Evolutionary conservation across 2,113 vertebrate genomes (phyloP), one percentile per base, ranked within the genome.

Genomic region (Blennius ocellaris): DNA sequence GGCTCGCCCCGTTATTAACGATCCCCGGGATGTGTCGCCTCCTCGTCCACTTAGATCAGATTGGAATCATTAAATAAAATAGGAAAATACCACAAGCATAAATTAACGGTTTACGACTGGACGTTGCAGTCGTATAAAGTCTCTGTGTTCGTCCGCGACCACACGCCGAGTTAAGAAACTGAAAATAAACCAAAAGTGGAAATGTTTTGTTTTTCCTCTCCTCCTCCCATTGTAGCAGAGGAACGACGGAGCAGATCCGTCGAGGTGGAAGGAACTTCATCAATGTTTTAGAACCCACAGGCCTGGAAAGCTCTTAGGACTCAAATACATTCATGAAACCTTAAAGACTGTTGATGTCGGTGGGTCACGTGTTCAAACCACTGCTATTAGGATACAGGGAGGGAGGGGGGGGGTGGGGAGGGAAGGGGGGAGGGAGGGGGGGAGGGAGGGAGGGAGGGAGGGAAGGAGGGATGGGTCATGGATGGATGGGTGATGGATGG

Each of bases 311-410:
- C 84, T 84, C 58, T 45, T 84, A 61, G 39, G 74, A 86, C 74
- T 84, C 64, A 89, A 87, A 92, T 87, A 87, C 84, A 76, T 62
- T 55, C 81, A 86, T 91, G 73, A 90, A 90, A 87, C 75, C 73
- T 91, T 89, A 69, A 90, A 56, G 44, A 70, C 58, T 90, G 87
- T 91, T 87, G 82, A 78, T 56, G 76, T 77, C 86, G 75, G 54
- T 12, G 84, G 83, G 77, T 69, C 57, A 58, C 56, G 62, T 30
- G 72, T 80, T 79, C 75, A 41, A 63, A 48, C 53, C 6, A 51
- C 50, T 54, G 71, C 51, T 83, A 79, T 78, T 80, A 87, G 66
- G 41, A 75, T 40, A 56, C n/a, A n/a, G n/a, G n/a, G n/a, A n/a
- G n/a, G n/a, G n/a, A n/a, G n/a, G n/a, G n/a, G n/a, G n/a, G n/a